Evolutionary conservation across 2,113 vertebrate species (phyloP).

Genomic region (Chloropsis hardwickii): DNA sequence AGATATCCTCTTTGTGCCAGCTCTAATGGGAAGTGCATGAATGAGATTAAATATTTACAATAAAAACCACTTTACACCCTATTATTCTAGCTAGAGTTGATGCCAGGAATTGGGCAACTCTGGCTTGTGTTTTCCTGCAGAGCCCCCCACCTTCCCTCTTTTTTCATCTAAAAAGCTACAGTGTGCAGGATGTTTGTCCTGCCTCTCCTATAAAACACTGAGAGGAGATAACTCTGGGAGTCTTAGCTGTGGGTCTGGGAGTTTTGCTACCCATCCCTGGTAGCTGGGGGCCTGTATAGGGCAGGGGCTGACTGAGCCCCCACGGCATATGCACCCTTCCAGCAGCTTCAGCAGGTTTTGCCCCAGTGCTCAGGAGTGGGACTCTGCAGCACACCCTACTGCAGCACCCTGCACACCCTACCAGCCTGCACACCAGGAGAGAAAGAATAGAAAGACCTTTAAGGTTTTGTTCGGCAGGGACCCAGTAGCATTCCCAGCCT

Average conservation of each 20-base stretch:
- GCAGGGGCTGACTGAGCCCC: background rate
- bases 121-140: background rate
- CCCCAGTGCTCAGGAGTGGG: background rate
- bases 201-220: background rate
- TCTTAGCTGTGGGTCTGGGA: background rate
- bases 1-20: background rate
- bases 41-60: conserved; percentile 26
- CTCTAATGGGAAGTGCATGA: background rate
- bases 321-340: background rate
- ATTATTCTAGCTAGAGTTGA: background rate
- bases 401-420: background rate
- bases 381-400: background rate
- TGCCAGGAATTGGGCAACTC: background rate
- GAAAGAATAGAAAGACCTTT: background rate
- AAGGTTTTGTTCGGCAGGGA: background rate
- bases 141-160: background rate
- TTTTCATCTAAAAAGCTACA: conserved; percentile 2
- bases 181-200: background rate
- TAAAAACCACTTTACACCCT: background rate
- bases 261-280: background rate
- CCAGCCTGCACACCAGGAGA: background rate
- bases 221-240: background rate
- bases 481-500: background rate
- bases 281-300: background rate
- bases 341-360: background rate